phyloP scores from a whole-genome alignment of 1,140 invertebrate genomes.

The Drosophila guanche region DNA sequence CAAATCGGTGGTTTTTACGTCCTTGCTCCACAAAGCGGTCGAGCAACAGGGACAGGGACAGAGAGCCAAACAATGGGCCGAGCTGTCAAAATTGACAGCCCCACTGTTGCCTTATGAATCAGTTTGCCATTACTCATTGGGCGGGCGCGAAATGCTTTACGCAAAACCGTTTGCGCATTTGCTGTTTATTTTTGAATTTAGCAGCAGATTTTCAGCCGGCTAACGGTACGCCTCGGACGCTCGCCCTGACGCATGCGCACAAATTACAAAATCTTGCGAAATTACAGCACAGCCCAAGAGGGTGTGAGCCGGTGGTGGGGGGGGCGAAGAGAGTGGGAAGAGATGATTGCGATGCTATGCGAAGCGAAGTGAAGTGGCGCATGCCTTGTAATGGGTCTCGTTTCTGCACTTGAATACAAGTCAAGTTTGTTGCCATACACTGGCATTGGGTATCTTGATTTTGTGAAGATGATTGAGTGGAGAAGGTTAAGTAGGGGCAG shows the following conservation, averaged over 20 bases:
- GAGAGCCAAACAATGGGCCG: constrained; percentile 53
- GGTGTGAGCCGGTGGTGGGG: not conserved
- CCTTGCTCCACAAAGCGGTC: constrained; percentile 71
- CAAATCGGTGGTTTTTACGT: constrained; percentile 53
- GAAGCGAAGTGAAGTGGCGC: not conserved
- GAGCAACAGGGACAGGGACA: constrained; percentile 3
- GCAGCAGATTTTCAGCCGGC: constrained; percentile 48
- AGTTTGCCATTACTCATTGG: constrained; percentile 66
- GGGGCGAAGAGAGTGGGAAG: constrained; percentile 3
- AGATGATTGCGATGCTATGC: not conserved
- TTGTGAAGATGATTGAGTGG: not conserved
- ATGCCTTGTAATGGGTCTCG: constrained; percentile 26
- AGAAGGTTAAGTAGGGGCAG: no score
- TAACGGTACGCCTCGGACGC: constrained; percentile 39
- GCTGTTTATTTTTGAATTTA: constrained; percentile 76
- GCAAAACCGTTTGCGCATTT: constrained; percentile 54
- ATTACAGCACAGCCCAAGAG: constrained; percentile 56
- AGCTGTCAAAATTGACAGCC: constrained; percentile 70
- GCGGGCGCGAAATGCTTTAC: constrained; percentile 53
- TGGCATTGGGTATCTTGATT: not conserved
- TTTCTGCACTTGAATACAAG: constrained; percentile 54
- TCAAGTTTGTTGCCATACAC: constrained; percentile 34
- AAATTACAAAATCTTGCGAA: constrained; percentile 76
- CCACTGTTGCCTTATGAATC: constrained; percentile 50
- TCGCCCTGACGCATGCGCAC: constrained; percentile 63